phyloP scores from a whole-genome alignment of 2,888 invertebrate genomes.

The Eupeodes latifasciatus region DNA sequence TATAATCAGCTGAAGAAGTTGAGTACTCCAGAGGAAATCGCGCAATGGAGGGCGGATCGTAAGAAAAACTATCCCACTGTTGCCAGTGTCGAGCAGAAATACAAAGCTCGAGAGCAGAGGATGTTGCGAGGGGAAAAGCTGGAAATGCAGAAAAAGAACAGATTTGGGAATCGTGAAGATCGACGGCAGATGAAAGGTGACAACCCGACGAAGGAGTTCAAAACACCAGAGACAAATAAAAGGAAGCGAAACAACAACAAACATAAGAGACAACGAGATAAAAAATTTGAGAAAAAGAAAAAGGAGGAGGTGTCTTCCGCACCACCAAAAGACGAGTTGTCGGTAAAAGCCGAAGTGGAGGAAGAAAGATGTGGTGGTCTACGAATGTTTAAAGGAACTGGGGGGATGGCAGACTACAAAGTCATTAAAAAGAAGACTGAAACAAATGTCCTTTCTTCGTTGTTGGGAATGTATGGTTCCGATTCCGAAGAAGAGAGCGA shows the following conservation, averaged over 20 bases:
- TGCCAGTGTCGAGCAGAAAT: constrained; percentile 88
- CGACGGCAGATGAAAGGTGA: constrained; percentile 78
- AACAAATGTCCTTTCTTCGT: constrained; percentile 78
- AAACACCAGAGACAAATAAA: constrained; percentile 25
- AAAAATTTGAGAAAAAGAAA: constrained; percentile 27
- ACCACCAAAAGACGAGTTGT: background rate
- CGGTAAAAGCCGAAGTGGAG: background rate
- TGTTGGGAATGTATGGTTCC: constrained; percentile 83
- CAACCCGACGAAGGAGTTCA: constrained; percentile 14
- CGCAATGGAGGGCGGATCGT: constrained; percentile 93
- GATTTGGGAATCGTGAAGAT: constrained; percentile 84
- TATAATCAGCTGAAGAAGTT: constrained; percentile 91
- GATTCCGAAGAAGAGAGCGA: constrained; percentile 78
- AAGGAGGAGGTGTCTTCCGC: background rate
- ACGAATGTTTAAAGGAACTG: constrained; percentile 80
- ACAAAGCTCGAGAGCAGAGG: constrained; percentile 88
- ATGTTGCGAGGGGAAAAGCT: constrained; percentile 91
- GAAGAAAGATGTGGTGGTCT: background rate
- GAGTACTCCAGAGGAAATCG: constrained; percentile 91
- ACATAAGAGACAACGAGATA: constrained; percentile 3
- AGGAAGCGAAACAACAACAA: constrained; percentile 36
- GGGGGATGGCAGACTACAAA: constrained; percentile 78
- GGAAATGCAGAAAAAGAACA: constrained; percentile 82
- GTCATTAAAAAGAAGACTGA: constrained; percentile 75
- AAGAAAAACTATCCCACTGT: constrained; percentile 91